phyloP scores from a whole-genome alignment of 1,140 invertebrate species.

The Megathymus violae region DNA sequence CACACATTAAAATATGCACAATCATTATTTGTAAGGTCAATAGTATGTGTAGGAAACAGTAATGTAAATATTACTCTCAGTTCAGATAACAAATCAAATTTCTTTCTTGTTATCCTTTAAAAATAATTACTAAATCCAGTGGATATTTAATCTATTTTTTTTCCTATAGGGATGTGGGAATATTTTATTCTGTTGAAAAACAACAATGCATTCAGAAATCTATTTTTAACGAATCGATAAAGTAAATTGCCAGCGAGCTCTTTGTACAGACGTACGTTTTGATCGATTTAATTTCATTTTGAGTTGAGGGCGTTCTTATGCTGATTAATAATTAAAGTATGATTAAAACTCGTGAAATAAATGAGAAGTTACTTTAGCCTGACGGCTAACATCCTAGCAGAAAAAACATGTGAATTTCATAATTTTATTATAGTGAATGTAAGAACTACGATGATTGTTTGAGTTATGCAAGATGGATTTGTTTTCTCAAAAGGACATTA shows the following conservation, averaged over 20 bases:
- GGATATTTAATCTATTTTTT: no score
- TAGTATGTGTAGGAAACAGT: no score
- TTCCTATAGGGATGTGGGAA: constrained; percentile 25
- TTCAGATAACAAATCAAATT: no score
- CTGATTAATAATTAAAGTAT: background rate
- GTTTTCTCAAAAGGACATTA: no score
- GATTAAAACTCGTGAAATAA: background rate
- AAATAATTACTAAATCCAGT: no score
- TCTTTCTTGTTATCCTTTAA: no score
- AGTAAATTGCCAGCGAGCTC: constrained; percentile 38
- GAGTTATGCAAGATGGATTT: background rate
- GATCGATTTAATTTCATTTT: constrained; percentile 22
- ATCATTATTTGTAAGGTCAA: no score
- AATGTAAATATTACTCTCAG: no score
- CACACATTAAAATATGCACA: no score
- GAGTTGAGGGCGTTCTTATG: background rate
- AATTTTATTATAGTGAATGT: background rate
- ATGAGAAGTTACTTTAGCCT: background rate
- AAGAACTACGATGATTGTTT: background rate
- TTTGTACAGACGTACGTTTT: constrained; percentile 6
- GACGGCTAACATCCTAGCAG: background rate
- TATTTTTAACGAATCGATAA: constrained; percentile 53
- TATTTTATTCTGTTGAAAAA: constrained; percentile 40
- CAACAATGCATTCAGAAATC: constrained; percentile 31
- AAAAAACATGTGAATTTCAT: constrained; percentile 11